These are phyloP conservation scores for Ochropleura leucogaster DNA, from an alignment of 2,888 invertebrate genomes.

Conservation along the genomic window DNA sequence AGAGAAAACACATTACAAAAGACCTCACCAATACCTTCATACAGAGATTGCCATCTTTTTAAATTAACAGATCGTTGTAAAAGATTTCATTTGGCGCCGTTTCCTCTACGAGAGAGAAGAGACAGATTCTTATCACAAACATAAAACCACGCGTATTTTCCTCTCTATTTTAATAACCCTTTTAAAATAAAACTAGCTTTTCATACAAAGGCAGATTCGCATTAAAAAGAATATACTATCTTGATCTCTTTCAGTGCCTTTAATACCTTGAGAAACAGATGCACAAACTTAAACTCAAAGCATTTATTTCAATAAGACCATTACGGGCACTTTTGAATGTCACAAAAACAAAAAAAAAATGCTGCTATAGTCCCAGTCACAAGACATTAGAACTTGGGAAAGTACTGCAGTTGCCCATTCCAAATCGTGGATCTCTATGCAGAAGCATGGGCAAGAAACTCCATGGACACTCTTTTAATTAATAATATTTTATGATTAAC, in stretches of 20 bases:
- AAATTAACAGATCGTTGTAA: slow-evolving; percentile 58
- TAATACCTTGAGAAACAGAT: not conserved
- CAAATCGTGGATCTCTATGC: too few species aligned
- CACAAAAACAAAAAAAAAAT: too few species aligned
- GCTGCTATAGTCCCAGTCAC: too few species aligned
- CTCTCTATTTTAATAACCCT: slow-evolving; percentile 35
- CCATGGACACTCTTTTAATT: too few species aligned
- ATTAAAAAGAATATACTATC: not conserved
- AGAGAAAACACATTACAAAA: slow-evolving; percentile 30
- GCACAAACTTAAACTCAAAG: too few species aligned
- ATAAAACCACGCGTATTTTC: slow-evolving; percentile 42
- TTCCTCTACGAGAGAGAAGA: slow-evolving; percentile 43
- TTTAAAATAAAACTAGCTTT: slow-evolving; percentile 29
- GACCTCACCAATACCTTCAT: slow-evolving; percentile 27
- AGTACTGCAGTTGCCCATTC: too few species aligned
- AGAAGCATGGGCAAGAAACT: too few species aligned
- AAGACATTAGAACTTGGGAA: too few species aligned
- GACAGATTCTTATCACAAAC: slow-evolving; percentile 29
- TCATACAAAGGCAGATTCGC: not conserved
- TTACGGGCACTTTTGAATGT: too few species aligned
- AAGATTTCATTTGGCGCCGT: slow-evolving; percentile 53
- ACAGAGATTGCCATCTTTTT: slow-evolving; percentile 53
- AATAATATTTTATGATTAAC: too few species aligned
- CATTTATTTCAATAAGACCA: too few species aligned
- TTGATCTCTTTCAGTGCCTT: not conserved